phyloP scores from a whole-genome alignment of 2,797 vertebrate species.

The Falco concolor region DNA sequence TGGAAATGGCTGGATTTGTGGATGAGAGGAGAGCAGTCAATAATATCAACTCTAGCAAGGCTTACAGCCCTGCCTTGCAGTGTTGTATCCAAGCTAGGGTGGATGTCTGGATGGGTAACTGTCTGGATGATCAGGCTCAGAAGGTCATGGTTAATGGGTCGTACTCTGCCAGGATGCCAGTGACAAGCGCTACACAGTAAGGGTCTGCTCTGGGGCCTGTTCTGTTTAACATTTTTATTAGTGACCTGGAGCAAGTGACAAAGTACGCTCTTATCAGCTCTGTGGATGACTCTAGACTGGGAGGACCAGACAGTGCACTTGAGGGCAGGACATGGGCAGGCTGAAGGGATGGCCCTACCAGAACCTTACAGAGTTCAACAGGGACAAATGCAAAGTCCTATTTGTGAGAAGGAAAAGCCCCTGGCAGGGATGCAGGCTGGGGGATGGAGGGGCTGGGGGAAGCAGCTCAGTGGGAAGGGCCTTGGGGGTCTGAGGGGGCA shows the following conservation, averaged over 20 bases:
- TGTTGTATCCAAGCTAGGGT: neutral
- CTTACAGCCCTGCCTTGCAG: neutral
- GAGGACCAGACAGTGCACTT: neutral
- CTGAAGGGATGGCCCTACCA: neutral
- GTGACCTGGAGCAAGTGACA: neutral
- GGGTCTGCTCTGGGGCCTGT: neutral
- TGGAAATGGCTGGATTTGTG: neutral
- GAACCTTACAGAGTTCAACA: neutral
- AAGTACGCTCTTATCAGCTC: neutral
- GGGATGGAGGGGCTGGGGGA: neutral
- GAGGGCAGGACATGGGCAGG: neutral
- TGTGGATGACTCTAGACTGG: neutral
- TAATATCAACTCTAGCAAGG: neutral
- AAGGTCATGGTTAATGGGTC: neutral
- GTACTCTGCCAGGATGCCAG: neutral
- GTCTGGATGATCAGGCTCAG: neutral
- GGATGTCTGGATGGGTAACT: neutral
- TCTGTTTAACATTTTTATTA: neutral
- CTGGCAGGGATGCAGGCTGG: neutral
- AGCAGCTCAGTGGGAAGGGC: neutral
- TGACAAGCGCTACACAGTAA: neutral
- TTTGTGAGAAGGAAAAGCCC: neutral
- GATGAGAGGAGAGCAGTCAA: neutral
- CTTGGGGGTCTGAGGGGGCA: too few relatives aligned
- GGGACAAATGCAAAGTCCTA: neutral